Conservation (phyloP, 2,888 invertebrate species). For the Nemoura dubitans region DNA sequence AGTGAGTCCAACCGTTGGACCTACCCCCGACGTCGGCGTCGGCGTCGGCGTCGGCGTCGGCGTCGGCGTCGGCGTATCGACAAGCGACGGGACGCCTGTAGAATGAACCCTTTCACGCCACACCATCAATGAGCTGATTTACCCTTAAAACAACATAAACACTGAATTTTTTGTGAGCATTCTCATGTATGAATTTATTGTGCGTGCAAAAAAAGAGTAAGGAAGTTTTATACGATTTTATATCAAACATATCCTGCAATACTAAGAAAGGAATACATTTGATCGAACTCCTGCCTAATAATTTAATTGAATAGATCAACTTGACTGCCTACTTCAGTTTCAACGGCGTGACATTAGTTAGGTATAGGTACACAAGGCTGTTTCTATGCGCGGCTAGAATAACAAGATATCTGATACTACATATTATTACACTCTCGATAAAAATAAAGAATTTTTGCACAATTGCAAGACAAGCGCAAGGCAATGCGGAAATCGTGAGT, state of each 20-base stretch:
- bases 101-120: not conserved
- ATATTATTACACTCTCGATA: not conserved
- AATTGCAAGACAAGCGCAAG: not conserved
- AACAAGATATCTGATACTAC: not conserved
- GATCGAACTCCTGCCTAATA: no score
- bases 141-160: not conserved
- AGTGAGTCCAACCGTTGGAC: not conserved
- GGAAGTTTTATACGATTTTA: no score
- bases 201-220: not conserved
- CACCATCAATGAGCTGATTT: not conserved
- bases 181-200: not conserved
- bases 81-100: not conserved
- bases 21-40: not conserved
- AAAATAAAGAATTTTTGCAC: no score
- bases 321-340: no score
- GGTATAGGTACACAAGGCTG: not conserved
- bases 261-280: no score
- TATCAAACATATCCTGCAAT: no score
- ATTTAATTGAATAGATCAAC: no score
- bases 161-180: not conserved
- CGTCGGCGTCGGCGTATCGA: not conserved
- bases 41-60: constrained; percentile 7
- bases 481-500: not conserved
- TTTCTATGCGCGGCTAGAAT: not conserved
- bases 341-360: not conserved